Evolutionary conservation across 2,888 invertebrate species (phyloP).

Genomic region (Tetragnatha montana): DNA sequence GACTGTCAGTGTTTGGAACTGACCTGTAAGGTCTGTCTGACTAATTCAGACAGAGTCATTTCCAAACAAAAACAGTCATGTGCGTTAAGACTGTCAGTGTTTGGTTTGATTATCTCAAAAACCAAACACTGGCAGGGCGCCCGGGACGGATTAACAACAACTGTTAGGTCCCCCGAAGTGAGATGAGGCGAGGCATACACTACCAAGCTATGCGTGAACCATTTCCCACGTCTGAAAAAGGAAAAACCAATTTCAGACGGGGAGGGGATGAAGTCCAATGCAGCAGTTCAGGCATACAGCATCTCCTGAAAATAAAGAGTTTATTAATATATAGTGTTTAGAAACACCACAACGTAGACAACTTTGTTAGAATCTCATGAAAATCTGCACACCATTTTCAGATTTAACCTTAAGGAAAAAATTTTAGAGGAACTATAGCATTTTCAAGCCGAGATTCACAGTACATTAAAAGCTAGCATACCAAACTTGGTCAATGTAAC

Average conservation of each 20-base stretch:
- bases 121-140: constrained; percentile 14
- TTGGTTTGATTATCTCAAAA: constrained; percentile 31
- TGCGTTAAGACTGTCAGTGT: constrained; percentile 68
- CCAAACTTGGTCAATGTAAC: too few relatives aligned
- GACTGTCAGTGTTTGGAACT: constrained; percentile 56
- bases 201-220: constrained; percentile 57
- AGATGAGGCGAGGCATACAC: constrained; percentile 11
- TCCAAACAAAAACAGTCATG: constrained; percentile 25
- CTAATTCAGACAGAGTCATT: constrained; percentile 57
- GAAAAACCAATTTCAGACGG: constrained; percentile 33
- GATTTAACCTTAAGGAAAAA: too few relatives aligned
- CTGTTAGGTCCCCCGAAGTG: neutral
- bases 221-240: constrained; percentile 56
- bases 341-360: neutral
- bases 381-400: too few relatives aligned
- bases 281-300: neutral
- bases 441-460: too few relatives aligned
- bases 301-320: neutral
- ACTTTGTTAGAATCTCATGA: neutral
- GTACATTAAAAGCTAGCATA: too few relatives aligned
- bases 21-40: neutral
- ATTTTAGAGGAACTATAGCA: too few relatives aligned
- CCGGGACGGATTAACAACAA: neutral
- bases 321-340: neutral
- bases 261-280: constrained; percentile 50